These are phyloP conservation scores for Monopis laevigella DNA, from an alignment of 2,888 invertebrate genomes.

Conservation along the genomic window DNA sequence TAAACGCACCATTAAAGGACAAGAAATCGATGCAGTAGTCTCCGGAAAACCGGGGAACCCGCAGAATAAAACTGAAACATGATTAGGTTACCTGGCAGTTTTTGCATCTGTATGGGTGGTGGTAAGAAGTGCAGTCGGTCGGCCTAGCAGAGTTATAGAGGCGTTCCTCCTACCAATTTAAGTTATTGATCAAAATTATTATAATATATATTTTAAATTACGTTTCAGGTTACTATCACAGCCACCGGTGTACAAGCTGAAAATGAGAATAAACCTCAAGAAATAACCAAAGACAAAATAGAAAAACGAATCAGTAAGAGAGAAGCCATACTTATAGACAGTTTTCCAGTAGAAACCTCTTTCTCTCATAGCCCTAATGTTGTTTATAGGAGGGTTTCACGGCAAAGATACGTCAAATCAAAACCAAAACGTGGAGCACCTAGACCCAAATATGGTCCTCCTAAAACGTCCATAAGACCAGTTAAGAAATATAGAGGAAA, in stretches of 20 bases:
- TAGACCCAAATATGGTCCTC: slow-evolving; percentile 29
- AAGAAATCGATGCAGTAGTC: too few species aligned
- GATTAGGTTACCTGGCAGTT: too few species aligned
- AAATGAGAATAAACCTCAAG: slow-evolving; percentile 8
- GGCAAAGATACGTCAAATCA: slow-evolving; percentile 24
- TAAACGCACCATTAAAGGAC: too few species aligned
- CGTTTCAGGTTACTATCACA: slow-evolving; percentile 47
- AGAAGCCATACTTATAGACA: slow-evolving; percentile 38
- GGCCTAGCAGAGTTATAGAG: too few species aligned
- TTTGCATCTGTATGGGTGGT: too few species aligned
- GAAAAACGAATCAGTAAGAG: slow-evolving; percentile 28
- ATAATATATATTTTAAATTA: not conserved
- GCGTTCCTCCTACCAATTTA: too few species aligned
- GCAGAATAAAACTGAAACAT: too few species aligned
- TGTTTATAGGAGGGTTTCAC: slow-evolving; percentile 34
- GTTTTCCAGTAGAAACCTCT: slow-evolving; percentile 29
- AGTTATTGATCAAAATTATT: too few species aligned
- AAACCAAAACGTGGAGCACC: slow-evolving; percentile 29
- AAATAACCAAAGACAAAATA: slow-evolving; percentile 17
- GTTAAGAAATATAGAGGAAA: slow-evolving; percentile 33
- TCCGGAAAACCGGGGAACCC: too few species aligned
- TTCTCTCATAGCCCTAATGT: slow-evolving; percentile 34
- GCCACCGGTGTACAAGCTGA: slow-evolving; percentile 29
- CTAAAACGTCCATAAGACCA: slow-evolving; percentile 28
- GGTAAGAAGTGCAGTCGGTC: too few species aligned